Evolutionary conservation across 37 sponge, comb jelly and placozoan species (phyloP), one percentile per base, ranked within the genome.

Genomic region (Geodia barretti): DNA sequence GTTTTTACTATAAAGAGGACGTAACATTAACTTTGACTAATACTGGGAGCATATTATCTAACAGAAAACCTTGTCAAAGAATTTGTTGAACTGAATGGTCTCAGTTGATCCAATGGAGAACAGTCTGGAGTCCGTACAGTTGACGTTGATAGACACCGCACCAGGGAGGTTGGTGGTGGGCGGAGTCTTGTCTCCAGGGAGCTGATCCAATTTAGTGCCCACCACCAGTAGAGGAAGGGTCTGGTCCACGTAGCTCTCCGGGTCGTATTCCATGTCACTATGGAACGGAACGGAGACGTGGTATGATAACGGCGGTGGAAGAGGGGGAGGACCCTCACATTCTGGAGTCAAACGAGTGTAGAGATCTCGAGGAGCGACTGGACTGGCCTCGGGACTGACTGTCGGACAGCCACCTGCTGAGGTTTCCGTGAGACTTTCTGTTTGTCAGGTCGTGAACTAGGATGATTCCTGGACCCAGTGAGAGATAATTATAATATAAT

Each of bases 371-470:
- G 7, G 54, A 17, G 7, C 54, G 7, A 47, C 54, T 47, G 54
- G 54, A 47, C 54, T 47, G 54, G 54, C 54, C 54, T 47, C 54
- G 42, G 43, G 39, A 70, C 1, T n/a, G 62, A 34, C 65, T 28
- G 38, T 91, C 97, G 3, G 83, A 33, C 62, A 96, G 78, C 99
- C 99, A 98, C 41, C 85, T 93, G 0, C 74, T 73, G 67, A 98
- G 74, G 74, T 96, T 95, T 11, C 73, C 83, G 77, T 94, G 90
- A 21, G 95, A 94, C 87, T 98, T 98, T 41, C 90, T 70, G 75
- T 98, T 98, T 43, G 99, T 96, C 24, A 94, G 74, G 65, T 98
- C 99, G 75, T 98, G 96, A 29, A 96, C 99, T 32, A 96, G 80
- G 17, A 98, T 89, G 67, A 98, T 76, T 60, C 99, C 99, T 89